phyloP scores from a whole-genome alignment of 1,140 invertebrate genomes.

The Hyphantria cunea region DNA sequence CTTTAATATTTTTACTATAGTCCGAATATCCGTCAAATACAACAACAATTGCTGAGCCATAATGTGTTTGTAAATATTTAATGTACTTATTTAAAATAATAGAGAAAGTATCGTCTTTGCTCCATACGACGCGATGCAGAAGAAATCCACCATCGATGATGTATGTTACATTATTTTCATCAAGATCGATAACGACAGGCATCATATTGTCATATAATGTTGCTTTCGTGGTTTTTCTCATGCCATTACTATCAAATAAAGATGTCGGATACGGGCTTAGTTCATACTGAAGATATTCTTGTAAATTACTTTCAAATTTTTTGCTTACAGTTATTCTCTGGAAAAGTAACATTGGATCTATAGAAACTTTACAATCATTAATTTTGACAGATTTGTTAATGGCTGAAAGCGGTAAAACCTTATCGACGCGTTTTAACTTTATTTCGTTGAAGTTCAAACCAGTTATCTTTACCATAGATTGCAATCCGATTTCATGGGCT shows the following conservation, averaged over 20 bases:
- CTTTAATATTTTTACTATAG: slow-evolving; percentile 42
- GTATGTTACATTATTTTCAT: slow-evolving; percentile 57
- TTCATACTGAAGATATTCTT: slow-evolving; percentile 67
- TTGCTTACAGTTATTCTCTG: slow-evolving; percentile 60
- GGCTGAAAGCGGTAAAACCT: slow-evolving; percentile 41
- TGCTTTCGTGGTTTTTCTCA: slow-evolving; percentile 65
- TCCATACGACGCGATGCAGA: slow-evolving; percentile 36
- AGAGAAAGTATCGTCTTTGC: slow-evolving; percentile 37
- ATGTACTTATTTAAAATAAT: slow-evolving; percentile 43
- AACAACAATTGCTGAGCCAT: slow-evolving; percentile 41
- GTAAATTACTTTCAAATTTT: slow-evolving; percentile 52
- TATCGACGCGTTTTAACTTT: slow-evolving; percentile 47
- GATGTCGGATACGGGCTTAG: slow-evolving; percentile 60
- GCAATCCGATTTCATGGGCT: slow-evolving; percentile 44
- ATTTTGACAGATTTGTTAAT: slow-evolving; percentile 47
- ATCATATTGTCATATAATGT: slow-evolving; percentile 55
- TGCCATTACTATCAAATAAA: slow-evolving; percentile 65
- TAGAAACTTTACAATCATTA: slow-evolving; percentile 45
- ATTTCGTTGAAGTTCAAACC: slow-evolving; percentile 47
- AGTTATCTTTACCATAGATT: slow-evolving; percentile 42
- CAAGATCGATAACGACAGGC: slow-evolving; percentile 42
- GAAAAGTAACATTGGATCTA: slow-evolving; percentile 65
- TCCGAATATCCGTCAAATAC: slow-evolving; percentile 57
- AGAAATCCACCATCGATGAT: slow-evolving; percentile 51
- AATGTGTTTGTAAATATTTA: slow-evolving; percentile 41